Conservation (phyloP, 2,888 invertebrate species). For the Andrena haemorrhoa region DNA sequence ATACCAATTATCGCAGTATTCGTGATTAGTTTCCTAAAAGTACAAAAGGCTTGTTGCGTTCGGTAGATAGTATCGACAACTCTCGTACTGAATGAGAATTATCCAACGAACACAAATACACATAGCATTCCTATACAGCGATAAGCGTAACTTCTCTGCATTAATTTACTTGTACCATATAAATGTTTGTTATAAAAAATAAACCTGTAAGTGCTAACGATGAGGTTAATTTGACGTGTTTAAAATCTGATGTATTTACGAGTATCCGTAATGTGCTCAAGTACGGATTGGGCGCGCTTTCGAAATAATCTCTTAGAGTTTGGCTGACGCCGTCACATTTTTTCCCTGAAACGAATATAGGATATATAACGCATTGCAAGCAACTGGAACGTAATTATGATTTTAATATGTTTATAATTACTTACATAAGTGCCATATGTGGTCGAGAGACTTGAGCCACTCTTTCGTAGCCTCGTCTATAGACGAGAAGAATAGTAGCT, state of each 20-base stretch:
- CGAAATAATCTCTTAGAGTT: conserved; percentile 86
- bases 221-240: conserved; percentile 88
- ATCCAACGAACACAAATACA: neutral
- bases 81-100: too few relatives aligned
- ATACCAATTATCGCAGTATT: neutral
- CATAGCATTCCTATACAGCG: neutral
- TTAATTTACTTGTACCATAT: neutral
- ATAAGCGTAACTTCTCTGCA: neutral
- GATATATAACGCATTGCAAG: neutral
- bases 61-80: too few relatives aligned
- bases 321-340: conserved; percentile 86
- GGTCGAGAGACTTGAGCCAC: conserved; percentile 79
- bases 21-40: too few relatives aligned
- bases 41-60: too few relatives aligned
- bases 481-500: conserved; percentile 64
- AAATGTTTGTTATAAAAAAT: conserved; percentile 9
- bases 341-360: conserved; percentile 84
- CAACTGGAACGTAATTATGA: neutral
- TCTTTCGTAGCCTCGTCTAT: conserved; percentile 77
- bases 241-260: conserved; percentile 88
- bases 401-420: conserved; percentile 25
- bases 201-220: conserved; percentile 87
- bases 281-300: conserved; percentile 87
- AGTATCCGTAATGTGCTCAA: conserved; percentile 87
- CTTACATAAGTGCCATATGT: conserved; percentile 80